Conservation (phyloP, 2,888 invertebrate species). For the Teleogryllus oceanicus region DNA sequence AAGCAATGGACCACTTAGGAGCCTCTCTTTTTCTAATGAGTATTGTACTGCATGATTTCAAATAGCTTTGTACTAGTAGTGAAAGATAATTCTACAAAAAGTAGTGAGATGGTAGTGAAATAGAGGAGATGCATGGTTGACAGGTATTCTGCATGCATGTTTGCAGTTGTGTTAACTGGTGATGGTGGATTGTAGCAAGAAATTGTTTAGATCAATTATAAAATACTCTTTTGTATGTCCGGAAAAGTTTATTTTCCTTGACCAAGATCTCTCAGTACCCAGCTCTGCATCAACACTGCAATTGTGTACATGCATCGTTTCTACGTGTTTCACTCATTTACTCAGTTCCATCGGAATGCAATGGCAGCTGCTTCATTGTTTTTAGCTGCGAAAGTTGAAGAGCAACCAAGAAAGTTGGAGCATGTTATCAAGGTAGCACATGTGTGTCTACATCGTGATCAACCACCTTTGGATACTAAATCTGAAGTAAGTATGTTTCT, state of each 20-base stretch:
- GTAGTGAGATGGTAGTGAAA: too few species aligned
- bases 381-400: slow-evolving; percentile 97
- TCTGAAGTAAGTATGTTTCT: slow-evolving; percentile 63
- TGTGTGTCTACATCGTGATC: slow-evolving; percentile 71
- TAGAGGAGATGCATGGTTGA: too few species aligned
- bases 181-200: too few species aligned
- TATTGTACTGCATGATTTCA: too few species aligned
- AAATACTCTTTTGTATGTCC: too few species aligned
- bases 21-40: too few species aligned
- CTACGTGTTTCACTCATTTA: slow-evolving; percentile 97
- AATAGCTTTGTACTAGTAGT: too few species aligned
- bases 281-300: slow-evolving; percentile 97
- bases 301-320: slow-evolving; percentile 99
- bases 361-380: slow-evolving; percentile 94
- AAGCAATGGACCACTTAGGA: too few species aligned
- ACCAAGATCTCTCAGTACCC: slow-evolving; percentile 57
- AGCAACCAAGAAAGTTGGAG: slow-evolving; percentile 95
- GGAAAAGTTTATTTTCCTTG: slow-evolving; percentile 41
- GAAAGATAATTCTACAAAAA: too few species aligned
- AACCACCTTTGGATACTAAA: slow-evolving; percentile 59
- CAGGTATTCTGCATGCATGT: too few species aligned
- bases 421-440: slow-evolving; percentile 93
- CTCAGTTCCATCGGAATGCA: slow-evolving; percentile 89
- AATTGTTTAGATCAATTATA: too few species aligned
- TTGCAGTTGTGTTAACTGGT: too few species aligned